Base-by-base conservation (phyloP, 2,797 vertebrate species). In the Rhinophrynus dorsalis region DNA sequence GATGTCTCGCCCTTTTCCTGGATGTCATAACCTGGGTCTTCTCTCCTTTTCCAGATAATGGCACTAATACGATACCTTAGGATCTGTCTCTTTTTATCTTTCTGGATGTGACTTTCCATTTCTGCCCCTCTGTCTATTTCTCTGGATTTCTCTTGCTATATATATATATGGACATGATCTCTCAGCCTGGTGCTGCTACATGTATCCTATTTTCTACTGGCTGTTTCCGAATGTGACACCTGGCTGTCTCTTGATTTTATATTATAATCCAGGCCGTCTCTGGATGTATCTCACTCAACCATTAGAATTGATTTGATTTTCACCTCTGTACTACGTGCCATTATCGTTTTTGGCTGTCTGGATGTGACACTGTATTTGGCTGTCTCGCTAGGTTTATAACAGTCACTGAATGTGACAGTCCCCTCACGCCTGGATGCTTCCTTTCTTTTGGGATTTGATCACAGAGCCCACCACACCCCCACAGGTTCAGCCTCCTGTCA, bases 401-500 rank as follows among this genome's bases (percentile, higher is more conserved):
- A 23, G 51, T 26, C 38, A 24, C 54, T 54, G 68, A 52, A 51
- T 52, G 66, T 40, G 26, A 20, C 26, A 15, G 62, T 29, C 42
- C 38, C 18, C 58, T 38, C 65, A 12, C 26, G 38, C 54, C 44
- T 47, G 61, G 60, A 29, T 51, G 57, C 45, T 27, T 40, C 37
- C 18, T 17, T 51, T 45, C 66, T 59, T 64, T 29, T 44, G 60
- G 17, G 32, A 17, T 66, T 52, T 58, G 24, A 18, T 13, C 33
- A 48, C 26, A 52, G 24, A 52, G 9, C 48, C 30, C 8, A 45
- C 11, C 21, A 38, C 55, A 6, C 56, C 62, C 61, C 62, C n/a
- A 59, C 50, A 73, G 54, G 45, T 32, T 37, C 55, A 45, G 27
- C 29, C 64, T 57, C 64, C 72, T 63, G 29, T 56, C 57, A 32